These are phyloP conservation scores for Epizoanthus stellaris DNA, from an alignment of 92 coral and sea anemone genomes.

Conservation along the genomic window DNA sequence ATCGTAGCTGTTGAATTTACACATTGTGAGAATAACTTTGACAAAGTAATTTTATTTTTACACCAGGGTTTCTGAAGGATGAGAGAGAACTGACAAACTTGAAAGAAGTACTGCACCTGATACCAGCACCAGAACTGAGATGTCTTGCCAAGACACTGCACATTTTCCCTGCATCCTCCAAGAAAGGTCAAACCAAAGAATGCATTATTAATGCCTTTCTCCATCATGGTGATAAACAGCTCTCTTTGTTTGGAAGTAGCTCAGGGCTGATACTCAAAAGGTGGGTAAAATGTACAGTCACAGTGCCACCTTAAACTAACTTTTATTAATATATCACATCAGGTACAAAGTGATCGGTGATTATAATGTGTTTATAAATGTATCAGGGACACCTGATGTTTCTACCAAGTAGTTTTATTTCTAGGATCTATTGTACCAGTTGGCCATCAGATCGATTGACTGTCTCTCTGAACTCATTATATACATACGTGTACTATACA, in stretches of 20 bases:
- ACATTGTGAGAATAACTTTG: no score
- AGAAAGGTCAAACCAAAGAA: slow-evolving; percentile 75
- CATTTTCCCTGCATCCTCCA: slow-evolving; percentile 55
- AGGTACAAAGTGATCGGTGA: no score
- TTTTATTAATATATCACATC: no score
- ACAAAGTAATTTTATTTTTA: not conserved
- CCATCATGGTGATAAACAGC: slow-evolving; percentile 73
- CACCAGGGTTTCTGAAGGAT: slow-evolving; percentile 75
- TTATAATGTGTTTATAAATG: no score
- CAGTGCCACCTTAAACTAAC: no score
- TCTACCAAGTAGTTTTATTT: no score
- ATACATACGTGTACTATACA: no score
- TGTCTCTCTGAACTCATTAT: no score
- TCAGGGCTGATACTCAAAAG: slow-evolving; percentile 74
- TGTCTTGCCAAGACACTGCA: slow-evolving; percentile 80
- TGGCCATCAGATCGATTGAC: no score
- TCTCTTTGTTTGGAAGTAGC: slow-evolving; percentile 83
- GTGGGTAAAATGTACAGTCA: slow-evolving; percentile 23
- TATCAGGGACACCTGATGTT: no score
- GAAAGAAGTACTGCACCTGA: slow-evolving; percentile 67
- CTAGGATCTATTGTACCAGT: no score
- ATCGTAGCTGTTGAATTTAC: no score
- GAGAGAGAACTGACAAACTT: slow-evolving; percentile 70
- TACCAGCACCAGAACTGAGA: slow-evolving; percentile 83
- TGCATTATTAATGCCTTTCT: slow-evolving; percentile 61